Evolutionary conservation across 2,888 invertebrate genomes (phyloP), one percentile per base, ranked within the genome.

Genomic region (Patella ulyssiponensis): DNA sequence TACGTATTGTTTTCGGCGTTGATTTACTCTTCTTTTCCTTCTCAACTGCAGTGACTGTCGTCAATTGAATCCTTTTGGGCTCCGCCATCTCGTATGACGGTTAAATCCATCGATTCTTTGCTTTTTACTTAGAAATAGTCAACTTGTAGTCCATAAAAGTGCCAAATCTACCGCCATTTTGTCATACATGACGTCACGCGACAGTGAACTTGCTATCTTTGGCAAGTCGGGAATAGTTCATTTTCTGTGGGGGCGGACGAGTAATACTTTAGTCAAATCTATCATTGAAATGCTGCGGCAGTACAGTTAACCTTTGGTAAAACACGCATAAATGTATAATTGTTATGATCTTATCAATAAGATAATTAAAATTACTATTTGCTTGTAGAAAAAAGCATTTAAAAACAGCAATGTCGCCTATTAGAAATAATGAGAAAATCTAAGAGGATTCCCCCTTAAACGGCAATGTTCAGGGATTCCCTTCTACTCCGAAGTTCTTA

Each of bases 1-100:
- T 95, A 91, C 97, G 95, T 91, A 96, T 94, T 88, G 96, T 95
- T 94, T 95, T 95, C 87, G 93, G 93, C 91, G 93, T 93, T 80
- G 89, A 90, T 82, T 90, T 89, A 73, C 78, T 85, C 81, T 93
- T 94, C 94, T 93, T 95, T 94, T 91, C 91, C 74, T 84, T 81
- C 64, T 82, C 82, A n/a, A 81, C 74, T 64, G 94, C 93, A 92
- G 94, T 94, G 92, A 94, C 93, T 92, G 94, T 94, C 93, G 94
- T 94, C 93, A 95, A 93, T 92, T 94, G 94, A 92, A 94, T 94
- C 93, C 95, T 94, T 94, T 94, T 95, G 93, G 94, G 93, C 93
- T 95, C 95, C 93, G 94, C 94, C 95, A 95, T 95, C 74, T 78
- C 81, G 80, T 79, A 77, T 74, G 74, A 73, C 73, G 79, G 78